These are phyloP conservation scores for human DNA, from an alignment of 2,113 vertebrate species.

Conservation along the genomic window GRCh38 chr5:93779001-93779500, in stretches of 20 bases:
- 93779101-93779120: not conserved
- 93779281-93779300: not conserved
- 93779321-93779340: not conserved
- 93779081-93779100: not conserved
- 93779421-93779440: not conserved
- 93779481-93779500: not conserved
- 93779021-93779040: not conserved
- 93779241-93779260: not conserved
- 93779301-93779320: not conserved
- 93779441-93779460: not conserved
- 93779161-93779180: not conserved
- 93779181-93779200: not conserved
- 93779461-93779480: not conserved
- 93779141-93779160: not conserved
- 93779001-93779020: not conserved
- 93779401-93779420: not conserved
- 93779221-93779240: conserved; percentile 19
- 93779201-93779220: not conserved
- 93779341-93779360: not conserved
- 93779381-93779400: not conserved
- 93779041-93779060: not conserved
- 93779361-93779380: not conserved
- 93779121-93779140: too few species aligned
- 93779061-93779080: not conserved
- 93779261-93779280: not conserved